Evolutionary conservation across 1,140 invertebrate species (phyloP).

Genomic region (Zaprionus davidi): DNA sequence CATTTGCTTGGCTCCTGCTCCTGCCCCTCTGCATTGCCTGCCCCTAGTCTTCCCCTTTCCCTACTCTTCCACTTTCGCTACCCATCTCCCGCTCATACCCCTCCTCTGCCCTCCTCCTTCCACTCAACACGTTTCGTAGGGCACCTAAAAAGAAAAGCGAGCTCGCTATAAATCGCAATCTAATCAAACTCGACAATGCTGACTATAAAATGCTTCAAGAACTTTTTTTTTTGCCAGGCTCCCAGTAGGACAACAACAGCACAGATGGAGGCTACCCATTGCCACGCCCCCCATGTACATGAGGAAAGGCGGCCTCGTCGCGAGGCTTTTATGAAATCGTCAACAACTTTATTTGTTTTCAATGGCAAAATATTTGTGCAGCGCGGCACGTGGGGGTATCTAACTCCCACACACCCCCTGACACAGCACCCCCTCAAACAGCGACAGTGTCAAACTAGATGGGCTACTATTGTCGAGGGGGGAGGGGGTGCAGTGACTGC

Average conservation of each 20-base stretch:
- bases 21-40: neutral
- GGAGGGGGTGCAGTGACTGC: neutral
- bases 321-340: conserved; percentile 74
- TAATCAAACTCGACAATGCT: conserved; percentile 72
- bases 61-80: neutral
- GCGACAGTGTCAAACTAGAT: conserved; percentile 49
- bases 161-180: conserved; percentile 68
- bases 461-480: conserved; percentile 28
- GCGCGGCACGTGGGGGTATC: neutral
- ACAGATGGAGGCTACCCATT: neutral
- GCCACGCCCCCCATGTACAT: neutral
- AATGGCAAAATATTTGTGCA: conserved; percentile 76
- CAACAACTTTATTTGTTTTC: conserved; percentile 83
- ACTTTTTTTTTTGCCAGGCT: conserved; percentile 29
- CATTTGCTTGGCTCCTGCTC: no score
- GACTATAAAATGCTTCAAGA: conserved; percentile 68
- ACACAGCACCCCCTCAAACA: neutral
- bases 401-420: neutral
- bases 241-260: neutral
- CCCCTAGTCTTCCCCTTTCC: neutral
- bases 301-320: conserved; percentile 1
- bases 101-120: no score
- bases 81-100: neutral
- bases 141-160: neutral
- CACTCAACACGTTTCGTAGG: neutral